phyloP scores from a whole-genome alignment of 2,113 vertebrate species.

The Zonotrichia leucophrys region DNA sequence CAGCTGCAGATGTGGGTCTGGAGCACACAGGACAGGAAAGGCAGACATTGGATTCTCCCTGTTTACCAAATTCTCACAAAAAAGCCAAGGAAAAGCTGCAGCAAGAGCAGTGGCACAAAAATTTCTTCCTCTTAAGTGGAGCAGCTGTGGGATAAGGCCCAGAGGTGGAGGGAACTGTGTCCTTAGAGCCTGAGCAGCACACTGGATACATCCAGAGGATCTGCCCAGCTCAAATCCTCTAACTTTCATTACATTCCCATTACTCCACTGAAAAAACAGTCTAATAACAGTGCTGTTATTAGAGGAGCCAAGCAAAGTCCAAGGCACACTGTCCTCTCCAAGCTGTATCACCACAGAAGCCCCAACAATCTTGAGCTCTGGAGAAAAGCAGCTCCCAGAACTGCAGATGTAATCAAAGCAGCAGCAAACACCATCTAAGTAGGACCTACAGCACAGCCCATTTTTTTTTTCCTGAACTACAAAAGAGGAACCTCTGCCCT shows the following conservation, averaged over 20 bases:
- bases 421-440: neutral
- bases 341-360: neutral
- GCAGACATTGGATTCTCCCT: neutral
- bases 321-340: neutral
- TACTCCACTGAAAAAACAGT: neutral
- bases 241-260: neutral
- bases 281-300: neutral
- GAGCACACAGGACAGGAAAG: neutral
- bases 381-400: neutral
- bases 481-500: slow-evolving; percentile 10
- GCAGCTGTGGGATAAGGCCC: neutral
- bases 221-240: neutral
- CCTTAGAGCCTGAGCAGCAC: neutral
- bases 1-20: neutral
- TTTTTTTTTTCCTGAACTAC: neutral
- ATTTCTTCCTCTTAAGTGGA: neutral
- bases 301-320: neutral
- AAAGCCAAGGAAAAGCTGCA: neutral
- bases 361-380: neutral
- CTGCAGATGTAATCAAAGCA: neutral
- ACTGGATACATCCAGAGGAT: neutral
- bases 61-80: neutral
- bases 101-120: neutral
- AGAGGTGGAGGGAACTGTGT: neutral
- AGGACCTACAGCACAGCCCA: neutral